Base-by-base conservation (phyloP, 2,797 vertebrate genomes). In the Eremophila alpestris region DNA sequence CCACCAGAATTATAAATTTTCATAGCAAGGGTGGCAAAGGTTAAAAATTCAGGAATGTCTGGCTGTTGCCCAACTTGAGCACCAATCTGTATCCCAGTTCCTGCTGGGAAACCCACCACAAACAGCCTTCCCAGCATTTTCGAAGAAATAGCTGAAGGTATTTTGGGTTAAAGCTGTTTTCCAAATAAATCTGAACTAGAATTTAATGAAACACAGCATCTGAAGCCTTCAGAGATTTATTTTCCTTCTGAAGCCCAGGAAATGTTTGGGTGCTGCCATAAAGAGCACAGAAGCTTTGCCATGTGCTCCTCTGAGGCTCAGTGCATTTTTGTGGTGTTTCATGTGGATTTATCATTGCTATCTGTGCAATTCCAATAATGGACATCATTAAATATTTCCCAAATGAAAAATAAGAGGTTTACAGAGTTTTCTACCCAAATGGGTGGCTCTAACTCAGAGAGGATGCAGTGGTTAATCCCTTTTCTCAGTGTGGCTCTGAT, bases 401-500 rank as follows among this genome's bases (percentile, higher is more conserved):
- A 73, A 16, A 54, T 51, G 51, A 12, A 82, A 77, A 43, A 2
- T 3, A 26, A 70, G 29, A 83, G 40, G 26, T 81, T 55, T 24
- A 15, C 34, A 49, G 16, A 12, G 1, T 1, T 38, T 86, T 63
- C 52, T 56, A 23, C 58, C 46, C 38, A 49, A 67, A 16, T 2
- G 5, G 22, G 13, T 40, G 34, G 9, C 11, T 59, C 16, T 52
- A 12, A 52, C 5, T 29, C 62, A 67, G 16, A 22, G 18, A 32
- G 10, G 24, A 55, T 13, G 21, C 24, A 24, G n/a, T 9, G 40
- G 11, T 19, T 13, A 30, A 81, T 49, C 36, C 16, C 30, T 62
- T 55, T 77, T 27, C 21, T 51, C 36, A 6, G 0, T 1, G 10
- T 1, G 10, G 30, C 3, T 15, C 22, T 60, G 51, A 11, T 26